A percentile compares a stretch with the other conserved stretches of the same genome.
Conservation (phyloP, 2,888 invertebrate genomes). For the Oscheius myriophilus region DNA sequence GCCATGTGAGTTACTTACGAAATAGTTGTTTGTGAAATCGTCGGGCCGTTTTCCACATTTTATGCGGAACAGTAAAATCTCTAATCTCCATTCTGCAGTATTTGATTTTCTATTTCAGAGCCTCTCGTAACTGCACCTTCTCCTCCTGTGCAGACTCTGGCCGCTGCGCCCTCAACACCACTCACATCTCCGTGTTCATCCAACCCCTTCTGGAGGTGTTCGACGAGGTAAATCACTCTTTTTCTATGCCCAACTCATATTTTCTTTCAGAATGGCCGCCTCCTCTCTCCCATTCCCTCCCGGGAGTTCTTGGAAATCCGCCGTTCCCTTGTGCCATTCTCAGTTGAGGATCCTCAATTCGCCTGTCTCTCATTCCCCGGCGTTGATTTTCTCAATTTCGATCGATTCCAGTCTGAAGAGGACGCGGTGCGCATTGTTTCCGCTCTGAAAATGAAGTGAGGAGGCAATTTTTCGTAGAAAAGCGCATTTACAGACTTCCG, state of each 20-base stretch:
- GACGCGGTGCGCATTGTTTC: conserved; percentile 1
- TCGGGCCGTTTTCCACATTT: no score
- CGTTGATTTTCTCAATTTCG: conserved; percentile 26
- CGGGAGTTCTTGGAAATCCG: conserved; percentile 26
- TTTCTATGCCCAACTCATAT: neutral
- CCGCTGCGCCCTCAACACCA: conserved; percentile 19
- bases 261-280: conserved; percentile 14
- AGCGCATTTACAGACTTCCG: conserved; percentile 2
- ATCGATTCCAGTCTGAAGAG: neutral
- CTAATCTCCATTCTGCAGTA: no score
- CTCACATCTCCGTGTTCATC: conserved; percentile 17
- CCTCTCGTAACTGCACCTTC: conserved; percentile 22
- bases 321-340: neutral
- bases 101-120: neutral
- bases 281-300: conserved; percentile 21
- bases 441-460: conserved; percentile 7
- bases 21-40: no score
- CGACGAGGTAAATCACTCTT: conserved; percentile 2
- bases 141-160: conserved; percentile 22
- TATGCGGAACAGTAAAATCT: no score
- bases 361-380: conserved; percentile 28
- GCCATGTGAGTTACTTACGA: no score
- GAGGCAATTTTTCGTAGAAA: neutral
- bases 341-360: neutral
- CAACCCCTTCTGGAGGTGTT: conserved; percentile 19